Evolutionary conservation across 2,113 vertebrate species (phyloP).

Genomic region (Percopsis transmontana): DNA sequence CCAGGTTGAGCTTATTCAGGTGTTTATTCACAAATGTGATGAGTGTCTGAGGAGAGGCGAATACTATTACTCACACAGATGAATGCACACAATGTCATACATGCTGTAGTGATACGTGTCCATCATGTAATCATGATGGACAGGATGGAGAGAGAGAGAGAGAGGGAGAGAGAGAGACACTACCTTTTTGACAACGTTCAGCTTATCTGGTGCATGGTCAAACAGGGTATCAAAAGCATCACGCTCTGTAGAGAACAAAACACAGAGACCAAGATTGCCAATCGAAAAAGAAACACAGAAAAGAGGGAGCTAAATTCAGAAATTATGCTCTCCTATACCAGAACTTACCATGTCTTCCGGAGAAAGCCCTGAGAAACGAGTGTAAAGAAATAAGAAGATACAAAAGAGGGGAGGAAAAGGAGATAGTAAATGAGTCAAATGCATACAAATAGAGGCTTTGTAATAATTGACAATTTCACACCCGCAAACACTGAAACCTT

Average conservation of each 20-base stretch:
- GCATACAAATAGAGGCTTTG: conserved; percentile 12
- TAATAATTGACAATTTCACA: conserved; percentile 37
- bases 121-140: neutral
- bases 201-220: conserved; percentile 97
- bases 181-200: conserved; percentile 98
- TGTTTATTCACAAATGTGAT: conserved; percentile 99
- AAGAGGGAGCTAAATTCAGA: neutral
- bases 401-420: neutral
- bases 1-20: conserved; percentile 96
- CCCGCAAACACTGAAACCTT: neutral
- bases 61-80: conserved; percentile 8
- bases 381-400: conserved; percentile 3
- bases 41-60: conserved; percentile 83
- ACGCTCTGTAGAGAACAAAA: conserved; percentile 82
- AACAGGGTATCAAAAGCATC: conserved; percentile 98
- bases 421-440: neutral
- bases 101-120: neutral
- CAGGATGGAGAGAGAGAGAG: neutral
- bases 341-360: conserved; percentile 90
- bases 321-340: neutral
- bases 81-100: neutral
- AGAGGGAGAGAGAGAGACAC: neutral
- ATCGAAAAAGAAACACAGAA: neutral
- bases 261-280: neutral
- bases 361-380: conserved; percentile 83